Conservation (phyloP, 2,113 vertebrate species). For the Apteryx owenii region DNA sequence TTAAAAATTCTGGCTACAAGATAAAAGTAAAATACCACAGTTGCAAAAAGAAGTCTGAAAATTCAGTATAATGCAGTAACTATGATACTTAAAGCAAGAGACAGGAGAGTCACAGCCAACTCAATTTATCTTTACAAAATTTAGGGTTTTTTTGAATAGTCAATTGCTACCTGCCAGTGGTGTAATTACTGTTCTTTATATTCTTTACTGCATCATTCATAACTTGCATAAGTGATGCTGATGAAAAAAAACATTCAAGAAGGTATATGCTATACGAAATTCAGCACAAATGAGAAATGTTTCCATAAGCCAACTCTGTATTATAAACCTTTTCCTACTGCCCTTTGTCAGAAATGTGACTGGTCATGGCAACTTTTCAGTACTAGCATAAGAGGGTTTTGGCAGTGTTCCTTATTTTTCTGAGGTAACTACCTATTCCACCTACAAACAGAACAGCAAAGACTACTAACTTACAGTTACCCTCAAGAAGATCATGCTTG, state of each 20-base stretch:
- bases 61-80: fast-evolving
- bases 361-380: background rate
- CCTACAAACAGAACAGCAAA: background rate
- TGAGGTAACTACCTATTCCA: background rate
- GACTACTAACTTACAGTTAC: background rate
- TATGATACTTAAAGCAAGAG: background rate
- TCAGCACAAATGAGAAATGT: background rate
- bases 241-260: background rate
- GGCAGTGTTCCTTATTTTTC: background rate
- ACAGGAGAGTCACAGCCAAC: background rate
- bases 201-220: background rate
- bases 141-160: background rate
- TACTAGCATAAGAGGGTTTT: background rate
- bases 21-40: background rate
- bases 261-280: background rate
- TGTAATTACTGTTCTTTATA: background rate
- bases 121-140: background rate
- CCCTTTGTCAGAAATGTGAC: background rate
- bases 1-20: background rate
- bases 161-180: background rate
- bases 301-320: background rate
- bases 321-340: background rate
- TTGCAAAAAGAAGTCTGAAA: background rate
- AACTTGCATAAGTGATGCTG: background rate
- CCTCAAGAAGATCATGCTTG: fast-evolving